A percentile compares a stretch with the other conserved stretches of the same genome.
Evolutionary conservation across 1,140 invertebrate species (phyloP).

Genomic region (Trichonephila inaurata): DNA sequence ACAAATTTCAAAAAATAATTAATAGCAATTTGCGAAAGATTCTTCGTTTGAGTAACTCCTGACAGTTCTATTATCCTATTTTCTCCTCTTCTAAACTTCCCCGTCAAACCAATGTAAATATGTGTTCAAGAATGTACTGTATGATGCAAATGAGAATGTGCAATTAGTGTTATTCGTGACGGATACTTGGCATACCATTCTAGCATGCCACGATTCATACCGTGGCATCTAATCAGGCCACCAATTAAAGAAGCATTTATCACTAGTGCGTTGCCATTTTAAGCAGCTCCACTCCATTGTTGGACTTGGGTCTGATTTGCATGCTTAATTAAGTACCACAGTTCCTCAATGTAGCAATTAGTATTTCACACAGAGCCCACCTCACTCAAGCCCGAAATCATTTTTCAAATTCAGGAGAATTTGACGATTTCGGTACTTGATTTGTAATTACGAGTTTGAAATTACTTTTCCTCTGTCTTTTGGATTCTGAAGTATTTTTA

Average conservation of each 20-base stretch:
- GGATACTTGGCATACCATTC: background rate
- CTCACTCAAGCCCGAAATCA: background rate
- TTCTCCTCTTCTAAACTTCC: background rate
- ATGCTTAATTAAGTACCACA: constrained; percentile 43
- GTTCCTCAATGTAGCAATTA: constrained; percentile 34
- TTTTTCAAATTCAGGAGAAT: background rate
- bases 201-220: background rate
- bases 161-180: constrained; percentile 37
- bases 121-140: background rate
- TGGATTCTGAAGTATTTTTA: background rate
- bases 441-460: constrained; percentile 15
- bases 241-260: constrained; percentile 57
- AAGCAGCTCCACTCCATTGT: constrained; percentile 2
- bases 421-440: constrained; percentile 27
- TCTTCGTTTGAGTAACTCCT: background rate
- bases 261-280: constrained; percentile 7
- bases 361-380: background rate
- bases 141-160: constrained; percentile 20
- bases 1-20: too few species aligned
- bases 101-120: background rate
- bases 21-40: too few species aligned
- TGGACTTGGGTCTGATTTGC: constrained; percentile 34
- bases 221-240: constrained; percentile 23
- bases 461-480: background rate
- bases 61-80: background rate